Evolutionary conservation across 2,113 vertebrate genomes (phyloP).

Genomic region (Nettapus auritus): DNA sequence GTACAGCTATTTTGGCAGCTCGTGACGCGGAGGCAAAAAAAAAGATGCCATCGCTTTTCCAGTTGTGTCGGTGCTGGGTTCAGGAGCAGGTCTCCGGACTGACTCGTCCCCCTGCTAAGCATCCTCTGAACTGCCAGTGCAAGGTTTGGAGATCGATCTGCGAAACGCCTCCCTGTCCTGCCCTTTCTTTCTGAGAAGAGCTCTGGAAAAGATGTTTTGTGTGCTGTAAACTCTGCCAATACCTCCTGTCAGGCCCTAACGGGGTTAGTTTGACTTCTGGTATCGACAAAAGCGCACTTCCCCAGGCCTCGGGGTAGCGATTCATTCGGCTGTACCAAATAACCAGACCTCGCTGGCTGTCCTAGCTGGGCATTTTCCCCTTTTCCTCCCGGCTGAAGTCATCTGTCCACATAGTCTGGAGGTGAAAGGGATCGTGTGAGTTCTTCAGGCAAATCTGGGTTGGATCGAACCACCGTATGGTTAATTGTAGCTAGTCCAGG

Average conservation of each 20-base stretch:
- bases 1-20: not conserved
- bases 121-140: not conserved
- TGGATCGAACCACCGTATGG: not conserved
- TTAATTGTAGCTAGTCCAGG: not conserved
- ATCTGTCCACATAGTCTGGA: not conserved
- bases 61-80: not conserved
- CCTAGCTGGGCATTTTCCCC: not conserved
- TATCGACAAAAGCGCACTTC: not conserved
- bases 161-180: not conserved
- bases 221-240: not conserved
- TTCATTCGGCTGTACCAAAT: not conserved
- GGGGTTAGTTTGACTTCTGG: not conserved
- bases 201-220: not conserved
- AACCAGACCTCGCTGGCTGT: not conserved
- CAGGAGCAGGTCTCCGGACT: not conserved
- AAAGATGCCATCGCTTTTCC: not conserved
- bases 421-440: not conserved
- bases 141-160: not conserved
- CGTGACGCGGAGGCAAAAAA: not conserved
- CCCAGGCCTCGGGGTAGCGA: not conserved
- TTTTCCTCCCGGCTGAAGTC: not conserved
- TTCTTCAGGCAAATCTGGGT: not conserved
- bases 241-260: not conserved
- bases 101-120: not conserved
- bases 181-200: not conserved